Conservation (phyloP, 2,888 invertebrate species). For the Lepidocyrtoides sp. region DNA sequence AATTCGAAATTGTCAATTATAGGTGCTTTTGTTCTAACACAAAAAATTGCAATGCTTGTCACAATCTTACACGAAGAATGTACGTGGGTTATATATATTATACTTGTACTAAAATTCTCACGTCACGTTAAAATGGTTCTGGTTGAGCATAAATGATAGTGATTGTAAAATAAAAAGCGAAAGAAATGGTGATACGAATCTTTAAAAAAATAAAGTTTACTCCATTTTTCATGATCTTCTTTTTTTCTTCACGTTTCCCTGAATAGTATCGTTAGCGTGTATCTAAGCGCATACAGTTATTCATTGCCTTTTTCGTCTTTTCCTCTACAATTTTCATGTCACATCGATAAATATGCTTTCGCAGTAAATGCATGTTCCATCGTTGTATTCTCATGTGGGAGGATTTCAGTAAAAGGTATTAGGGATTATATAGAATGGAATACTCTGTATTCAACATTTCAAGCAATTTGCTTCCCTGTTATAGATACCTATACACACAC, state of each 20-base stretch:
- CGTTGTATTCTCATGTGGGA: conserved; percentile 14
- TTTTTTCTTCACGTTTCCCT: conserved; percentile 43
- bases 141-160: not conserved
- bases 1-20: conserved; percentile 54
- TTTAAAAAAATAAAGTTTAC: conserved; percentile 28
- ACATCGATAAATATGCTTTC: conserved; percentile 17
- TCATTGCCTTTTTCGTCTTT: not conserved
- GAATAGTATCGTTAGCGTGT: conserved; percentile 59
- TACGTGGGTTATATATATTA: too few species aligned
- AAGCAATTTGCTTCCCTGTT: not conserved
- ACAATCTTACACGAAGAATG: not conserved
- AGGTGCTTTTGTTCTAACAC: not conserved
- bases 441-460: not conserved
- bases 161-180: not conserved
- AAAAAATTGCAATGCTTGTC: not conserved
- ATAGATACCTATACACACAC: not conserved
- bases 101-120: not conserved
- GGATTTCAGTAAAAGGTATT: not conserved
- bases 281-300: conserved; percentile 35
- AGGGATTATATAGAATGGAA: not conserved
- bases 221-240: conserved; percentile 60
- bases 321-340: conserved; percentile 40
- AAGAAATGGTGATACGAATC: conserved; percentile 13
- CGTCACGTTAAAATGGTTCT: not conserved
- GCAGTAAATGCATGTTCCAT: not conserved